Conservation (phyloP, 2,797 vertebrate genomes). For the Pygocentrus nattereri region DNA sequence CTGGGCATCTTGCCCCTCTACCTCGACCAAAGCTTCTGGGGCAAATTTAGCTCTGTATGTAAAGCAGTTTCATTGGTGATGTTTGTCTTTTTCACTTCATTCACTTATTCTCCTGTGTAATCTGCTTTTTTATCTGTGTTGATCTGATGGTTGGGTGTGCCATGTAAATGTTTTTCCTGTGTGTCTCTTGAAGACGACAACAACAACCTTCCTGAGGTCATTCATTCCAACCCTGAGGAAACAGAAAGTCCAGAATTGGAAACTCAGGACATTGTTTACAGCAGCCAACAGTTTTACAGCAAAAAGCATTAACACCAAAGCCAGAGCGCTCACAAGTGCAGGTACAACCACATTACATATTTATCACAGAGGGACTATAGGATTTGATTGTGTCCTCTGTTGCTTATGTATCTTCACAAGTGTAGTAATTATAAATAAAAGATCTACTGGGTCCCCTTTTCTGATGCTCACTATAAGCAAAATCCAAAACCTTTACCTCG, state of each 20-base stretch:
- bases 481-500: too few relatives aligned
- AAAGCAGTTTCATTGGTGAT: not conserved
- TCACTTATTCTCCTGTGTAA: too few relatives aligned
- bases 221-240: conserved; percentile 65
- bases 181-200: conserved; percentile 56
- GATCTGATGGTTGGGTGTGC: too few relatives aligned
- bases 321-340: conserved; percentile 15
- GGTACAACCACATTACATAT: conserved; percentile 40
- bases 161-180: not conserved
- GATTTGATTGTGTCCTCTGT: too few relatives aligned
- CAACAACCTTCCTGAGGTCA: conserved; percentile 59
- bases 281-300: not conserved
- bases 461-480: too few relatives aligned
- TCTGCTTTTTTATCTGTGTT: too few relatives aligned
- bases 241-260: conserved; percentile 54
- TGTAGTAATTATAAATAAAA: too few relatives aligned
- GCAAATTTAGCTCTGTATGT: conserved; percentile 55
- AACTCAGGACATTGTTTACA: conserved; percentile 62
- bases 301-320: conserved; percentile 16
- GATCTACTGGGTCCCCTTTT: too few relatives aligned
- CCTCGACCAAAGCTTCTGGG: not conserved
- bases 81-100: accelerated
- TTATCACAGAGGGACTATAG: too few relatives aligned
- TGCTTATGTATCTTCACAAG: too few relatives aligned
- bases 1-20: conserved; percentile 43